Percentiles rank a stretch among this genome's conserved stretches.
Conservation (phyloP, 2,797 vertebrate genomes). For the Helicolenus hilgendorfi region DNA sequence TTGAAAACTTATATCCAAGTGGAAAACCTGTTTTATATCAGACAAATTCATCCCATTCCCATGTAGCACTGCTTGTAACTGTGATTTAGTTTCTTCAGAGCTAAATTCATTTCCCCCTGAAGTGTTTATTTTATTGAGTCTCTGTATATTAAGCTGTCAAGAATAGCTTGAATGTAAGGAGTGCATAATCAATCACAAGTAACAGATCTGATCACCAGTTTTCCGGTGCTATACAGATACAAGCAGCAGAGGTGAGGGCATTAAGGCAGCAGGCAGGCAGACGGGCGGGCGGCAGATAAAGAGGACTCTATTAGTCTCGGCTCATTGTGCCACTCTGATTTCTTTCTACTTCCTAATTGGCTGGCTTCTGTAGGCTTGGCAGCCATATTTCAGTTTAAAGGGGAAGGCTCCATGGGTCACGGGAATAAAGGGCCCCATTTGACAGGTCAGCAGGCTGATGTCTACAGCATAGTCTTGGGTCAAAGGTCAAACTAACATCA, state of each 20-base stretch:
- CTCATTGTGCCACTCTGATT: slow-evolving; percentile 92
- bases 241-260: slow-evolving; percentile 44
- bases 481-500: slow-evolving; percentile 91
- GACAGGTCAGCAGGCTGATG: slow-evolving; percentile 91
- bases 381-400: slow-evolving; percentile 93
- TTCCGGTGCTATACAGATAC: neutral
- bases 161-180: neutral
- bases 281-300: slow-evolving; percentile 90
- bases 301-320: slow-evolving; percentile 94
- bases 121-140: slow-evolving; percentile 9
- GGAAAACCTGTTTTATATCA: neutral
- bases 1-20: neutral
- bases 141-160: neutral
- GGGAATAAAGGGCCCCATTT: slow-evolving; percentile 93
- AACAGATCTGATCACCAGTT: slow-evolving; percentile 8
- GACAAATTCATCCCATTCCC: neutral
- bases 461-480: slow-evolving; percentile 80
- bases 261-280: slow-evolving; percentile 77
- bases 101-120: neutral
- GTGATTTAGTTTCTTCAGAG: neutral
- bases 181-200: slow-evolving; percentile 10
- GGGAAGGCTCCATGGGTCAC: slow-evolving; percentile 92
- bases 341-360: slow-evolving; percentile 90
- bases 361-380: slow-evolving; percentile 84
- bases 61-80: neutral